Conservation (phyloP, 1,140 invertebrate species). For the Heliconius eleuchia region DNA sequence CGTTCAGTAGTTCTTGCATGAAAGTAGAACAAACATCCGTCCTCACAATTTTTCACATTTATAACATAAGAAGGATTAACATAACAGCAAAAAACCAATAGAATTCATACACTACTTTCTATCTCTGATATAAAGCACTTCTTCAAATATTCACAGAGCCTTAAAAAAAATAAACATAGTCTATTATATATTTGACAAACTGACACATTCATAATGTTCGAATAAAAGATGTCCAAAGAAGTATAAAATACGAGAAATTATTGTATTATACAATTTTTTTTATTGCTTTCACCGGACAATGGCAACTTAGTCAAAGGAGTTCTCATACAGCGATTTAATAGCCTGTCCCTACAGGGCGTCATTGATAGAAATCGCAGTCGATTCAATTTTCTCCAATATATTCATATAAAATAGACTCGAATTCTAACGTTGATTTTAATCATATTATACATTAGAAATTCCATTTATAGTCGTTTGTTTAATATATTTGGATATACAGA, state of each 20-base stretch:
- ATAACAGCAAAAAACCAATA: no score
- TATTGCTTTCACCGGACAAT: neutral
- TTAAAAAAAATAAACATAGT: no score
- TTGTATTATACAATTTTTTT: neutral
- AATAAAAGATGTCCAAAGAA: neutral
- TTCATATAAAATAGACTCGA: no score
- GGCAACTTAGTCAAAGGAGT: neutral
- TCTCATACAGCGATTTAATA: slow-evolving; percentile 6
- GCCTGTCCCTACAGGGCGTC: slow-evolving; percentile 1
- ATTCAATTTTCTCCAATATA: neutral
- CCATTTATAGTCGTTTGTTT: neutral
- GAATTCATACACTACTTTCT: no score
- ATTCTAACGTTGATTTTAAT: neutral
- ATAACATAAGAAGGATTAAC: no score
- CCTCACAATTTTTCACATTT: no score
- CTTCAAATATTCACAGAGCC: neutral
- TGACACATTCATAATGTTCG: neutral
- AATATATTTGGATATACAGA: neutral
- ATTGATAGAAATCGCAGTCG: neutral
- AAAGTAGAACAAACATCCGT: no score
- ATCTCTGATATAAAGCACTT: no score
- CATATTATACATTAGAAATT: neutral
- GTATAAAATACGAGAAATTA: neutral
- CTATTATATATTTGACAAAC: neutral
- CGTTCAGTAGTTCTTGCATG: no score